Conservation (phyloP, 2,113 vertebrate genomes). For the Halichoerus grypus region DNA sequence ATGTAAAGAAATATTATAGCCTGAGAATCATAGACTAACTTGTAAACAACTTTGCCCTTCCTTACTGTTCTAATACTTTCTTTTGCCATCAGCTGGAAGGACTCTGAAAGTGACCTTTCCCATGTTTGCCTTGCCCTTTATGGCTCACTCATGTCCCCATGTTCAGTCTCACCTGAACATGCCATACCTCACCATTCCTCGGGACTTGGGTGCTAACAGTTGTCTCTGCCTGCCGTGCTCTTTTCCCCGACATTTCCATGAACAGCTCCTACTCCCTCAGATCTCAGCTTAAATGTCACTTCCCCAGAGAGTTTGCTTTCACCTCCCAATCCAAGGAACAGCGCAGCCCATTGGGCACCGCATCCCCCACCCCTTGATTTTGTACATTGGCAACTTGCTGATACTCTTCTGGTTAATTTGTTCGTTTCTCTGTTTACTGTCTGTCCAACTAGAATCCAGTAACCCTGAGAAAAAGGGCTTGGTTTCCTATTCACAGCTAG, state of each 20-base stretch:
- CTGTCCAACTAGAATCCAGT: neutral
- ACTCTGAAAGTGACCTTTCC: neutral
- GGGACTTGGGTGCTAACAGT: neutral
- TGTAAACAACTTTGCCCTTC: neutral
- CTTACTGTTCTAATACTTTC: neutral
- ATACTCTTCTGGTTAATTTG: neutral
- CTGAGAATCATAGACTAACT: neutral
- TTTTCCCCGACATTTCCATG: rapidly evolving
- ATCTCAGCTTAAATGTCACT: neutral
- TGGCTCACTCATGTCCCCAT: rapidly evolving
- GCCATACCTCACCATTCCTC: rapidly evolving
- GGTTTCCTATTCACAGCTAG: neutral
- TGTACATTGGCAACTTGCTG: no score
- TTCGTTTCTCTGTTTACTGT: neutral
- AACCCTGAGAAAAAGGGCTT: neutral
- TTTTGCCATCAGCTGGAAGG: neutral
- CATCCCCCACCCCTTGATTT: neutral
- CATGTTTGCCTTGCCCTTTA: no score
- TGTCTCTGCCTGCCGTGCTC: neutral
- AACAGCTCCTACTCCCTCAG: neutral
- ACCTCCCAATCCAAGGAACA: no score
- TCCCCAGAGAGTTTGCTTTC: neutral
- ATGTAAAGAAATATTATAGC: neutral
- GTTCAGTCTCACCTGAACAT: neutral
- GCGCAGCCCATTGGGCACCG: rapidly evolving